Evolutionary conservation across 2,797 vertebrate genomes (phyloP).

Genomic region (Diplodus sargus): DNA sequence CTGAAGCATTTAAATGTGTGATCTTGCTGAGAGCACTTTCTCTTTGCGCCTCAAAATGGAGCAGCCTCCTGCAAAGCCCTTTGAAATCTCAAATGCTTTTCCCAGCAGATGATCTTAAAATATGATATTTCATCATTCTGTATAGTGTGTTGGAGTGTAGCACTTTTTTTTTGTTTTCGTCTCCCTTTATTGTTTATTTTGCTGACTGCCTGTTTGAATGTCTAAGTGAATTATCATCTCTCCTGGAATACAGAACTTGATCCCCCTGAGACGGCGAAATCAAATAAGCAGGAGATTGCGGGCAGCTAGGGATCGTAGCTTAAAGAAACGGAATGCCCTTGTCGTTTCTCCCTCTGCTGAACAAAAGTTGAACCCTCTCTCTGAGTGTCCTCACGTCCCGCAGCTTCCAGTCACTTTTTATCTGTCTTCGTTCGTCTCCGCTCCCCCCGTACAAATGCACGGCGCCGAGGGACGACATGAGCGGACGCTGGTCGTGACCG

Average conservation of each 20-base stretch:
- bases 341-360: constrained; percentile 19
- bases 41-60: constrained; percentile 23
- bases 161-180: background rate
- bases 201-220: constrained; percentile 1
- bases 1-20: constrained; percentile 11
- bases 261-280: constrained; percentile 4
- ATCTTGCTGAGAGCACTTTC: constrained; percentile 2
- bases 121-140: constrained; percentile 9
- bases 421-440: constrained; percentile 24
- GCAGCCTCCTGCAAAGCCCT: background rate
- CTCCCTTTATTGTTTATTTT: background rate
- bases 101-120: constrained; percentile 13
- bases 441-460: background rate
- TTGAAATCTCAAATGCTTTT: constrained; percentile 26
- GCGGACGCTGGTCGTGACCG: constrained; percentile 30
- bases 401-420: constrained; percentile 30
- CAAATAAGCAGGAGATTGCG: constrained; percentile 1
- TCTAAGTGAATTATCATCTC: constrained; percentile 13
- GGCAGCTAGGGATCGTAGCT: background rate
- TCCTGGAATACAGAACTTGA: constrained; percentile 23
- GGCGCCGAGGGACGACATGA: constrained; percentile 27
- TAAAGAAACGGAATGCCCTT: background rate
- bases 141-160: background rate
- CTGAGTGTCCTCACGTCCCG: constrained; percentile 32
- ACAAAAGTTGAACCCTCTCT: constrained; percentile 24